Evolutionary conservation across 2,797 vertebrate species (phyloP).

Genomic region (Tinamus major): DNA sequence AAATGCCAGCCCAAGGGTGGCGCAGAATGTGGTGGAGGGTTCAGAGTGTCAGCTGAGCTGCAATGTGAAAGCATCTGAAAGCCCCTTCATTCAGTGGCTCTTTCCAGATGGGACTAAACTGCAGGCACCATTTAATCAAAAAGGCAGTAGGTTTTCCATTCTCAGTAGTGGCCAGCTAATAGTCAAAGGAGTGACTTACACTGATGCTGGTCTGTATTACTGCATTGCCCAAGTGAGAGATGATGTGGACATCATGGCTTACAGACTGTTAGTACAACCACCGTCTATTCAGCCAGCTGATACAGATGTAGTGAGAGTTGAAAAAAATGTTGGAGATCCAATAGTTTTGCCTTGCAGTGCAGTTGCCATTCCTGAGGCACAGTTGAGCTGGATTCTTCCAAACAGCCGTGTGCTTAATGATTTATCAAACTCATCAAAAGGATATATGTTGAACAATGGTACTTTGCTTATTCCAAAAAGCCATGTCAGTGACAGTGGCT

Average conservation of each 20-base stretch:
- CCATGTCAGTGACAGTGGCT: slow-evolving; percentile 83
- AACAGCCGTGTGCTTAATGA: slow-evolving; percentile 74
- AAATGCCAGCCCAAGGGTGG: slow-evolving; percentile 67
- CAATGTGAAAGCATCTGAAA: slow-evolving; percentile 84
- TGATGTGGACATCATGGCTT: slow-evolving; percentile 77
- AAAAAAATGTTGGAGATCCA: slow-evolving; percentile 77
- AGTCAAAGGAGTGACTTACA: slow-evolving; percentile 77
- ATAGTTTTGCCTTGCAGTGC: slow-evolving; percentile 82
- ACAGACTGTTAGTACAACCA: slow-evolving; percentile 85
- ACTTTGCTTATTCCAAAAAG: slow-evolving; percentile 82
- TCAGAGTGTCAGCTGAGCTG: slow-evolving; percentile 81
- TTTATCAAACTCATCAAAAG: slow-evolving; percentile 80
- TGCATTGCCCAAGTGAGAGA: slow-evolving; percentile 84
- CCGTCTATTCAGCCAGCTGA: slow-evolving; percentile 74
- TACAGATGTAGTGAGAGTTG: slow-evolving; percentile 63
- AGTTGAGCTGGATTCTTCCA: slow-evolving; percentile 90
- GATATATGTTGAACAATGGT: slow-evolving; percentile 80
- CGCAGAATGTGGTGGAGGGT: slow-evolving; percentile 79
- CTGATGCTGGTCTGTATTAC: slow-evolving; percentile 87
- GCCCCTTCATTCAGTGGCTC: slow-evolving; percentile 81
- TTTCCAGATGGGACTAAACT: slow-evolving; percentile 86
- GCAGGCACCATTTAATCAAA: slow-evolving; percentile 75
- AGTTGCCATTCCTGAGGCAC: slow-evolving; percentile 83
- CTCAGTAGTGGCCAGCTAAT: slow-evolving; percentile 80
- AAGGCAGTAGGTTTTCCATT: slow-evolving; percentile 80